A percentile compares a stretch with the other conserved stretches of the same genome.
Conservation (phyloP, 2,888 invertebrate genomes). For the Liopterus haemorrhoidalis region DNA sequence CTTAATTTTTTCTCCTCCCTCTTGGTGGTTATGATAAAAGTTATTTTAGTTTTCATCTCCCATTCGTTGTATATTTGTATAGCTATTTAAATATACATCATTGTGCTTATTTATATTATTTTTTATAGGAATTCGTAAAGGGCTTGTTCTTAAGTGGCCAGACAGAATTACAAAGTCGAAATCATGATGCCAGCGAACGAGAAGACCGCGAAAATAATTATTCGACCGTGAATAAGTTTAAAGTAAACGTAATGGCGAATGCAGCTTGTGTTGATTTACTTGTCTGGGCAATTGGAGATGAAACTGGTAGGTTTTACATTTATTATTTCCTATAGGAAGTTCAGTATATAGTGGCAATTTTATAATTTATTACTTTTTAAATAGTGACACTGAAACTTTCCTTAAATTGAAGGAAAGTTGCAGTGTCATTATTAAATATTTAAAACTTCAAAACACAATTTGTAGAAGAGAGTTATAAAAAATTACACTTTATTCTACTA, state of each 20-base stretch:
- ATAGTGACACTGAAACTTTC: too few species aligned
- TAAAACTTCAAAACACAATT: too few species aligned
- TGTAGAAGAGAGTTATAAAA: too few species aligned
- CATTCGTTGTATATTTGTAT: too few species aligned
- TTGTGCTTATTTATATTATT: too few species aligned
- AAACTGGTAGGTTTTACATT: conserved; percentile 66
- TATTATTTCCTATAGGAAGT: neutral
- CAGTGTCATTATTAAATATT: too few species aligned
- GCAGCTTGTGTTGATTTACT: conserved; percentile 95
- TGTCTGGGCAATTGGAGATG: conserved; percentile 97
- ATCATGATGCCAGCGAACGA: conserved; percentile 76
- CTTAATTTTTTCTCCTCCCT: too few species aligned
- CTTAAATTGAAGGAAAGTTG: too few species aligned
- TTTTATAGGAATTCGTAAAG: conserved; percentile 47
- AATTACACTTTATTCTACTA: too few species aligned
- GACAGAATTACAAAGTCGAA: conserved; percentile 81
- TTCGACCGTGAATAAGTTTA: conserved; percentile 81
- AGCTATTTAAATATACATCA: too few species aligned
- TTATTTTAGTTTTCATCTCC: too few species aligned
- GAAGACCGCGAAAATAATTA: conserved; percentile 77
- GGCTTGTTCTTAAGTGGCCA: conserved; percentile 84
- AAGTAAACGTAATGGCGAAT: conserved; percentile 93
- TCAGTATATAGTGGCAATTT: conserved; percentile 21
- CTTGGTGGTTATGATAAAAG: too few species aligned
- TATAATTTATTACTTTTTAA: conserved; percentile 26